Percentiles rank a stretch among this genome's conserved stretches.
These are phyloP conservation scores for Piprites chloris DNA, from an alignment of 2,113 vertebrate species.

Conservation along the genomic window DNA sequence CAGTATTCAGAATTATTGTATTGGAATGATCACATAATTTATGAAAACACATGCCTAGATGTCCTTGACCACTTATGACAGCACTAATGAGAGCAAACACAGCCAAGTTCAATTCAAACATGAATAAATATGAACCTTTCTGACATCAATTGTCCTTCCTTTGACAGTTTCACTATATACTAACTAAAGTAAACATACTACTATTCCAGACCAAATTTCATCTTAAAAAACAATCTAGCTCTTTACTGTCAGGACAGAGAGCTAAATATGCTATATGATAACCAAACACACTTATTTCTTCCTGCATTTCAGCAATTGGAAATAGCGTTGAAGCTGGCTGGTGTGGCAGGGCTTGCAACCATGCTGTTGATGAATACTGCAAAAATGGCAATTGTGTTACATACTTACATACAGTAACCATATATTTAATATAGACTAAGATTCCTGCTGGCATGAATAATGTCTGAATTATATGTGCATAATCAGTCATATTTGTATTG, in stretches of 20 bases:
- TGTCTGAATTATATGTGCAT: not conserved
- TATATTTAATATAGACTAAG: not conserved
- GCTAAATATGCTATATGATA: conserved; percentile 21
- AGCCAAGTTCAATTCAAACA: conserved; percentile 50
- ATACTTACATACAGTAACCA: not conserved
- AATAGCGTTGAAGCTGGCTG: not conserved
- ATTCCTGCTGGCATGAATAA: not conserved
- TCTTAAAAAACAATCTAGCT: not conserved
- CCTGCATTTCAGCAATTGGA: not conserved
- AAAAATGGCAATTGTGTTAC: not conserved
- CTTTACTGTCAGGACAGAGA: not conserved
- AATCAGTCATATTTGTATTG: not conserved
- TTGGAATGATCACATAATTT: conserved; percentile 48
- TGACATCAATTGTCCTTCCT: conserved; percentile 49
- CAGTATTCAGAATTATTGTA: not conserved
- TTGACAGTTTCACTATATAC: conserved; percentile 32
- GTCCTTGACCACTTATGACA: conserved; percentile 62
- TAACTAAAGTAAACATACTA: not conserved
- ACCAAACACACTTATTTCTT: not conserved
- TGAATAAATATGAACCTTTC: conserved; percentile 52
- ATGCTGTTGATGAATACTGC: not conserved
- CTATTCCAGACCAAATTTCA: not conserved
- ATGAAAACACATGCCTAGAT: conserved; percentile 35
- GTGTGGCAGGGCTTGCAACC: not conserved
- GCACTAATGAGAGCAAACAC: conserved; percentile 40